These are phyloP conservation scores for Limnephilus lunatus DNA, from an alignment of 2,888 invertebrate genomes.

Conservation along the genomic window DNA sequence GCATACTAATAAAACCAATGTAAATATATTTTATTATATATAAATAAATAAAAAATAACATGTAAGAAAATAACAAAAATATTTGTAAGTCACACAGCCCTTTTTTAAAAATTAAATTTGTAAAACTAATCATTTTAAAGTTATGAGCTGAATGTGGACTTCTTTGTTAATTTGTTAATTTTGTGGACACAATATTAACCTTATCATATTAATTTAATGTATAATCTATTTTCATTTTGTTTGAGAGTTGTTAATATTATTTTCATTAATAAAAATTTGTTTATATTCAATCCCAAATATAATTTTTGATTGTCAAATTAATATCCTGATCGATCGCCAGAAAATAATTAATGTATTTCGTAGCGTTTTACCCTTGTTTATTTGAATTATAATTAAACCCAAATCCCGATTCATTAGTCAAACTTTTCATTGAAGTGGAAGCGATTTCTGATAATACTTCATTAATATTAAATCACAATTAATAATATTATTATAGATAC, in stretches of 20 bases:
- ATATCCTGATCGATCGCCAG: not conserved
- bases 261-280: not conserved
- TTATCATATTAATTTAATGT: no score
- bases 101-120: no score
- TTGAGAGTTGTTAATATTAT: not conserved
- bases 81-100: no score
- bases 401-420: not conserved
- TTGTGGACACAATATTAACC: not conserved
- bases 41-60: no score
- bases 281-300: not conserved
- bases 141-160: not conserved
- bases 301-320: not conserved
- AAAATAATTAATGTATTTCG: not conserved
- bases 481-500: not conserved
- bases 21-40: no score
- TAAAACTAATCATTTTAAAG: no score
- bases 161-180: not conserved
- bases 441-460: not conserved
- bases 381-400: not conserved
- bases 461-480: not conserved
- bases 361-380: not conserved
- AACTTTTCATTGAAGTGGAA: not conserved
- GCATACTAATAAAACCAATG: no score
- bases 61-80: no score
- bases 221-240: no score